phyloP scores from a whole-genome alignment of 1,140 invertebrate species.

The Drosophila rufa region DNA sequence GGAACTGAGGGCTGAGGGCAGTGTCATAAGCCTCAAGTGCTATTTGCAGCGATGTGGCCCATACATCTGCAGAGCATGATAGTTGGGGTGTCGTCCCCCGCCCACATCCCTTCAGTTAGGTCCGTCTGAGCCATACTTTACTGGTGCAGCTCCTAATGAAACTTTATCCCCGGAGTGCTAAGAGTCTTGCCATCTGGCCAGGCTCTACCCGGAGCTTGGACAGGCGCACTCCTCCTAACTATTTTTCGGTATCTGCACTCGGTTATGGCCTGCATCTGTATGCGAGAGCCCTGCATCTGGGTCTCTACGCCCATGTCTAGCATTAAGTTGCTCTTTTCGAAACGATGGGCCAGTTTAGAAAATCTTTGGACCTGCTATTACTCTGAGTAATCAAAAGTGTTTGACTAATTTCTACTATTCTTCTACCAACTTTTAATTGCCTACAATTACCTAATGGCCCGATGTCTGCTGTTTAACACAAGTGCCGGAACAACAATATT shows the following conservation, averaged over 20 bases:
- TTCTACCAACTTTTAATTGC: background rate
- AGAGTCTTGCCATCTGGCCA: constrained; percentile 74
- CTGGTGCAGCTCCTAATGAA: constrained; percentile 73
- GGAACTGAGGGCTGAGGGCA: constrained; percentile 15
- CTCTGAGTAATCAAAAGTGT: background rate
- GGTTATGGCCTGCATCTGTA: constrained; percentile 17
- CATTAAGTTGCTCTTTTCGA: constrained; percentile 48
- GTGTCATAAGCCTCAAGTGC: constrained; percentile 65
- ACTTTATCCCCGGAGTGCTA: constrained; percentile 81
- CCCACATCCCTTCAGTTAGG: constrained; percentile 3
- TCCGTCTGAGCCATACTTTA: constrained; percentile 56
- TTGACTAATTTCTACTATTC: background rate
- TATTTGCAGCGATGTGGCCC: constrained; percentile 65
- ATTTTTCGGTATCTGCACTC: constrained; percentile 18
- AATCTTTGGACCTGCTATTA: background rate
- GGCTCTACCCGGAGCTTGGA: constrained; percentile 22
- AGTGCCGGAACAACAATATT: constrained; percentile 4
- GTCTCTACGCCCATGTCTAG: constrained; percentile 23
- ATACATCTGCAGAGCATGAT: constrained; percentile 69
- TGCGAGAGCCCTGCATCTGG: constrained; percentile 7
- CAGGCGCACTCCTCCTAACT: constrained; percentile 14
- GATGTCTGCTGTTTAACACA: background rate
- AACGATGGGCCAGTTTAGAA: constrained; percentile 14
- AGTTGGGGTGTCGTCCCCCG: constrained; percentile 52
- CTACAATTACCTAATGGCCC: constrained; percentile 16